phyloP scores from a whole-genome alignment of 2,797 vertebrate genomes.

The Falco columbarius region DNA sequence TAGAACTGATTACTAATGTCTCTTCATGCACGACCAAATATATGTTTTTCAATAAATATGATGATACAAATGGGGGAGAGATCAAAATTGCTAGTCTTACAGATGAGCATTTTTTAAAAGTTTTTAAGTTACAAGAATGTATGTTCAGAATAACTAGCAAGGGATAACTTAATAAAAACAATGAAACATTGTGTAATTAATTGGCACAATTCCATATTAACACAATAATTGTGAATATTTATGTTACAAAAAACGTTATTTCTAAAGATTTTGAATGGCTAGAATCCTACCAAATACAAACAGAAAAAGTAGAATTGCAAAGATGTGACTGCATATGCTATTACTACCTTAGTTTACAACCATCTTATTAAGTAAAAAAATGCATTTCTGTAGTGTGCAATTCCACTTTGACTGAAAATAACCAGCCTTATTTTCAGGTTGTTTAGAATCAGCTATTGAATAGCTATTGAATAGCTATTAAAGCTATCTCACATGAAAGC shows the following conservation, averaged over 20 bases:
- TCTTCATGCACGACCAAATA: neutral
- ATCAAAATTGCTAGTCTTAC: neutral
- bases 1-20: neutral
- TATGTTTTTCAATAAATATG: neutral
- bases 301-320: neutral
- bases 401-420: neutral
- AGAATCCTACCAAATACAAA: neutral
- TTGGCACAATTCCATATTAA: neutral
- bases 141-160: neutral
- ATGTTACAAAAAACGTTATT: neutral
- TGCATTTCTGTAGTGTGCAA: neutral
- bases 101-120: neutral
- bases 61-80: neutral
- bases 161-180: neutral
- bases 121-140: neutral
- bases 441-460: neutral
- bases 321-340: neutral
- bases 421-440: neutral
- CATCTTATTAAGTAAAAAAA: neutral
- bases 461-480: neutral
- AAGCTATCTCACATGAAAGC: neutral
- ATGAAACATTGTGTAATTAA: neutral
- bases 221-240: neutral
- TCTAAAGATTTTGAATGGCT: neutral
- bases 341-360: neutral